Percentiles rank a stretch among this genome's conserved stretches.
Conservation (phyloP, 1,140 invertebrate genomes). For the Leptonema lineaticorne region DNA sequence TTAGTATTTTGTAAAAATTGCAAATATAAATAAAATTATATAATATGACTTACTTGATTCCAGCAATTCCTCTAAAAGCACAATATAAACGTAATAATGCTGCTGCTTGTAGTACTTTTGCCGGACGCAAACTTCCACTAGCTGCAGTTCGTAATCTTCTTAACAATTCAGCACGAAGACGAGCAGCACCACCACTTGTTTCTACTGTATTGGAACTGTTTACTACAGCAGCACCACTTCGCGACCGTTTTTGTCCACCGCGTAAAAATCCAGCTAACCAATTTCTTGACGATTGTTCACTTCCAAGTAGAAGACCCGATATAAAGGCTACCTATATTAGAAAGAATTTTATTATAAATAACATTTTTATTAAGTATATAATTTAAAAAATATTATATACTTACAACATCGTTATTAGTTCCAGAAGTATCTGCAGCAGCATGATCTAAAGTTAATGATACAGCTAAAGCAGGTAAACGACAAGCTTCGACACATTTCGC, state of each 20-base stretch:
- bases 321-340: constrained; percentile 75
- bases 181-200: constrained; percentile 68
- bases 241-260: constrained; percentile 78
- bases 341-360: constrained; percentile 17
- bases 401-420: constrained; percentile 53
- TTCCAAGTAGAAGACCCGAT: constrained; percentile 86
- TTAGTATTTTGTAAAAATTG: background rate
- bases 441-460: constrained; percentile 66
- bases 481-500: constrained; percentile 85
- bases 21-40: background rate
- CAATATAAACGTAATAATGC: constrained; percentile 84
- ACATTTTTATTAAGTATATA: background rate
- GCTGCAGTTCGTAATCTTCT: constrained; percentile 56
- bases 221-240: constrained; percentile 19
- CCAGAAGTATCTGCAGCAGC: constrained; percentile 41
- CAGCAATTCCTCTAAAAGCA: constrained; percentile 88
- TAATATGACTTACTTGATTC: constrained; percentile 67
- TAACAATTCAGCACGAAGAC: constrained; percentile 78
- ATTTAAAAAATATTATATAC: background rate
- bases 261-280: constrained; percentile 93
- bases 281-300: constrained; percentile 82
- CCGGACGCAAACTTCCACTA: constrained; percentile 54
- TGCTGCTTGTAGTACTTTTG: constrained; percentile 76
- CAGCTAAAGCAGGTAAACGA: constrained; percentile 83
- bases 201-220: constrained; percentile 60